Evolutionary conservation across 2,797 vertebrate species (phyloP).

Genomic region (Melanotaenia maccullochi): DNA sequence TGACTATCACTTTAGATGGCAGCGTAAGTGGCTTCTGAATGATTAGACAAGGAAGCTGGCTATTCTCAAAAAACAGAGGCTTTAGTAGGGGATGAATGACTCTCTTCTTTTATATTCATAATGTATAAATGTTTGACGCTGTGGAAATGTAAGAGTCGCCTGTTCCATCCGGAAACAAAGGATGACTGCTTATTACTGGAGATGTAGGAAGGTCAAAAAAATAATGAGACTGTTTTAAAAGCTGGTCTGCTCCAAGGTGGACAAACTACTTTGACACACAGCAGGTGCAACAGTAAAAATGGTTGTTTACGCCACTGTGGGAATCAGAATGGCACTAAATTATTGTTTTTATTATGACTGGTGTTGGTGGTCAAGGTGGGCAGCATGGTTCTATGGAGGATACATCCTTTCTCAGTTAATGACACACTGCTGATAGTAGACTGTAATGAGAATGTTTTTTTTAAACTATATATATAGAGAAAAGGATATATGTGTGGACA

Average conservation of each 20-base stretch:
- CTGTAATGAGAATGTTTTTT: background rate
- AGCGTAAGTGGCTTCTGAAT: slow-evolving; percentile 55
- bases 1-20: slow-evolving; percentile 57
- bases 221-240: slow-evolving; percentile 28
- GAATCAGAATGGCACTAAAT: slow-evolving; percentile 13
- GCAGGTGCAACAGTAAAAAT: slow-evolving; percentile 26
- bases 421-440: background rate
- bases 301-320: slow-evolving; percentile 22
- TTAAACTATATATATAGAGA: background rate
- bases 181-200: background rate
- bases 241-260: slow-evolving; percentile 26
- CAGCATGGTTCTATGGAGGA: background rate
- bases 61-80: slow-evolving; percentile 59
- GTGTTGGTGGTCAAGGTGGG: background rate
- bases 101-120: slow-evolving; percentile 24
- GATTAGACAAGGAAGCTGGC: slow-evolving; percentile 63
- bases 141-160: slow-evolving; percentile 17
- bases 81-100: slow-evolving; percentile 8
- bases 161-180: slow-evolving; percentile 20
- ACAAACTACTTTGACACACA: slow-evolving; percentile 18
- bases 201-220: slow-evolving; percentile 16
- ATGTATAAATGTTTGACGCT: slow-evolving; percentile 3
- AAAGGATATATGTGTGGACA: background rate
- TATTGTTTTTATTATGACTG: slow-evolving; percentile 20
- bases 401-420: background rate